Evolutionary conservation across 2,797 vertebrate species (phyloP).

Genomic region (Sebastes minor): DNA sequence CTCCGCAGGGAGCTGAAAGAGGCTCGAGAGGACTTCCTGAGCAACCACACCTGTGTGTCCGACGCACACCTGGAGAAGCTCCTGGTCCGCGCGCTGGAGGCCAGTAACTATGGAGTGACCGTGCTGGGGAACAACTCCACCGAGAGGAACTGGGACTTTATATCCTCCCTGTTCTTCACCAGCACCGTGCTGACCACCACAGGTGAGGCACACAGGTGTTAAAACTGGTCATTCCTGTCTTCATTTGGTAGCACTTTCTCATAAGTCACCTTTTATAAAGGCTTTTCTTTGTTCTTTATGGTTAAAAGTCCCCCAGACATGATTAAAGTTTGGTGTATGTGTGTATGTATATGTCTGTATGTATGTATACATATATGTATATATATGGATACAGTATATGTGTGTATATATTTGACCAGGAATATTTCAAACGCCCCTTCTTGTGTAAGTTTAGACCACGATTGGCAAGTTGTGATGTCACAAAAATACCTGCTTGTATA

Average conservation of each 20-base stretch:
- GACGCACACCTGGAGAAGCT: constrained; percentile 89
- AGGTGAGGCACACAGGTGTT: constrained; percentile 78
- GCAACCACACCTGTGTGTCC: constrained; percentile 88
- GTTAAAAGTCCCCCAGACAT: no score
- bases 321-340: no score
- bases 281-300: not conserved
- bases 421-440: not conserved
- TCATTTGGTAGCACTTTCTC: not conserved
- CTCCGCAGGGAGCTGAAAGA: constrained; percentile 85
- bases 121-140: constrained; percentile 83
- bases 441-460: not conserved
- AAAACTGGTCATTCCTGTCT: not conserved
- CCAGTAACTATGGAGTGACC: constrained; percentile 95
- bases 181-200: constrained; percentile 97
- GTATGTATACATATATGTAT: no score
- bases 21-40: constrained; percentile 86
- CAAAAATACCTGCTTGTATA: not conserved
- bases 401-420: no score
- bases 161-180: constrained; percentile 94
- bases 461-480: not conserved
- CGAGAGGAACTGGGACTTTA: constrained; percentile 93
- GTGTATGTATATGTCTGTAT: no score
- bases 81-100: constrained; percentile 87
- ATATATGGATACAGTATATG: no score
- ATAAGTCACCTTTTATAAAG: not conserved